Conservation (phyloP, 2,113 vertebrate genomes). For the Plestiodon gilberti region DNA sequence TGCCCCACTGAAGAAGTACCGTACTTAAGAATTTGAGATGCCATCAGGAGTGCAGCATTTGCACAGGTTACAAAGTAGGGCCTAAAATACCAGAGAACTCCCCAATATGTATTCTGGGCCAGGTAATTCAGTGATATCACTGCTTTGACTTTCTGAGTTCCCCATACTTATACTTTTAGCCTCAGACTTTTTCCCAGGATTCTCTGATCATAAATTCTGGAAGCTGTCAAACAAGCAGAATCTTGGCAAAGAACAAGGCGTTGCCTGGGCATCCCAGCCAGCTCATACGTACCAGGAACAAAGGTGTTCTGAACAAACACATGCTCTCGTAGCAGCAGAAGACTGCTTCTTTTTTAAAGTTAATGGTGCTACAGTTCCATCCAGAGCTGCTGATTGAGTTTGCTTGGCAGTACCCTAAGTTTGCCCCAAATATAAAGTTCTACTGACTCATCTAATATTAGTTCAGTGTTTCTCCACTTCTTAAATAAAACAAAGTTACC, state of each 20-base stretch:
- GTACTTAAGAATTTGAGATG: not conserved
- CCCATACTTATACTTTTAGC: not conserved
- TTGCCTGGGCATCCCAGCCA: rapidly evolving
- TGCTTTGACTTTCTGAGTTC: not conserved
- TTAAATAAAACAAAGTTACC: not conserved
- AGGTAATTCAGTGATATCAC: not conserved
- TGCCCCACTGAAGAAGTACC: not conserved
- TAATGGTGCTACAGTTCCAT: not conserved
- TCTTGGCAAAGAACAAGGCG: not conserved
- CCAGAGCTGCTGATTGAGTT: not conserved
- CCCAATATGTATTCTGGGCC: not conserved
- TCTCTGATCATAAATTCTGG: not conserved
- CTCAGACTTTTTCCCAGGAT: not conserved
- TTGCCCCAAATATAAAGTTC: not conserved
- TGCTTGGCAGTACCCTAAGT: not conserved
- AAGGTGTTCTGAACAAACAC: constrained; percentile 15
- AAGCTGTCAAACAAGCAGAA: not conserved
- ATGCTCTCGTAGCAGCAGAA: constrained; percentile 6
- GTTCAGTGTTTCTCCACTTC: not conserved
- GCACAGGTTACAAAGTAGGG: not conserved
- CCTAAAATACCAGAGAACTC: not conserved
- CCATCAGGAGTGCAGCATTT: not conserved
- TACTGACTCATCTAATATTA: no score
- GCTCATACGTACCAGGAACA: constrained; percentile 27
- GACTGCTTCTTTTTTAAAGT: not conserved